phyloP scores from a whole-genome alignment of 2,113 vertebrate genomes.

The Python bivittatus region DNA sequence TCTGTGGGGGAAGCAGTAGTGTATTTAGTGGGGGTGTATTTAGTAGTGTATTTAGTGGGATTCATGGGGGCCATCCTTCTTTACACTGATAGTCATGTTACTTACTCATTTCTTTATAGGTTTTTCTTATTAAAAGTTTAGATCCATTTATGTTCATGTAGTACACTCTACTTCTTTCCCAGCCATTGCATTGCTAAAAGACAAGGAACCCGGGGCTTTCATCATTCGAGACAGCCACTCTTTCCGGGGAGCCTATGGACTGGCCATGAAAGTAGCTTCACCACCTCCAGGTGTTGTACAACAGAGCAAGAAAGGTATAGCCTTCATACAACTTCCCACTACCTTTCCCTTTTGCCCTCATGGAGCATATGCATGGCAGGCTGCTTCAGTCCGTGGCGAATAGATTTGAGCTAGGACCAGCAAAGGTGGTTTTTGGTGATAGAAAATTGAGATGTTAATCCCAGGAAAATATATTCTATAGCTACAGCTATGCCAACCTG shows the following conservation, averaged over 20 bases:
- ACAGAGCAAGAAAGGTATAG: conserved; percentile 94
- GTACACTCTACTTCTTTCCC: neutral
- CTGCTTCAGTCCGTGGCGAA: neutral
- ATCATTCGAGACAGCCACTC: conserved; percentile 98
- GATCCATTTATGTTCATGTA: neutral
- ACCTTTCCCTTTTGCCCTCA: neutral
- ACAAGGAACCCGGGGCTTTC: conserved; percentile 92
- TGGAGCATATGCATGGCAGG: neutral
- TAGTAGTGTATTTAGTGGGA: neutral
- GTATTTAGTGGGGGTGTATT: neutral
- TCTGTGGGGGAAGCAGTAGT: neutral
- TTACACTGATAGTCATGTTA: neutral
- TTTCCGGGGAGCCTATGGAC: conserved; percentile 92
- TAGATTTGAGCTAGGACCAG: neutral
- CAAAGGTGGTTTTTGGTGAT: neutral
- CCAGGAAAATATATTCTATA: neutral
- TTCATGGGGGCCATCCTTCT: neutral
- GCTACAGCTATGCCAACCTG: neutral
- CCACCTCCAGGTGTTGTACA: conserved; percentile 86
- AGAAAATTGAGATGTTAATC: neutral
- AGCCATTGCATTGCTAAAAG: conserved; percentile 91
- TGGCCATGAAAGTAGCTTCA: conserved; percentile 96
- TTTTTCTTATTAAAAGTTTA: neutral
- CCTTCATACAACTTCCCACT: neutral
- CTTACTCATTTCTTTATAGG: neutral